Conservation (phyloP, 2,888 invertebrate genomes). For the Tenthredo amoena region DNA sequence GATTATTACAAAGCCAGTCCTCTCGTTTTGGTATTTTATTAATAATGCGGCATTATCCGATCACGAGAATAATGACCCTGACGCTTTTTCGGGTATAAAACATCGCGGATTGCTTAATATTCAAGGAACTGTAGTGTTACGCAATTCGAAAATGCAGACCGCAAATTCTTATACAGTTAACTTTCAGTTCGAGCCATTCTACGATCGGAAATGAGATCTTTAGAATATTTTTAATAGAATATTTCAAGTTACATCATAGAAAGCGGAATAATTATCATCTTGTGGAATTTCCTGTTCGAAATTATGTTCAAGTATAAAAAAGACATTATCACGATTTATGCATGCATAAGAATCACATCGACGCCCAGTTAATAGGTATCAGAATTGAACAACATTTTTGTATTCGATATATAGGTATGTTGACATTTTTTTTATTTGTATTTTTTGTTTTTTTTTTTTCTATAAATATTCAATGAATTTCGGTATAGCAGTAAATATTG, state of each 20-base stretch:
- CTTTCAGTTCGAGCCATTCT: neutral
- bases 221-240: neutral
- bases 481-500: neutral
- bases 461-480: neutral
- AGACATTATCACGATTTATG: neutral
- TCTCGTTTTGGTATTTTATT: neutral
- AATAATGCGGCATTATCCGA: neutral
- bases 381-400: neutral
- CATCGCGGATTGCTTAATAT: neutral
- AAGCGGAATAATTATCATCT: neutral
- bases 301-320: neutral
- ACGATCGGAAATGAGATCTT: neutral
- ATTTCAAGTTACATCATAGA: neutral
- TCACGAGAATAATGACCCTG: neutral
- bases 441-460: neutral
- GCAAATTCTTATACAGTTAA: neutral
- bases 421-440: neutral
- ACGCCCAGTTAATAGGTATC: neutral
- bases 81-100: neutral
- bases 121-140: neutral
- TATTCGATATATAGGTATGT: neutral
- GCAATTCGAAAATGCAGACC: neutral
- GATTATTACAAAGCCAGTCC: neutral
- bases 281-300: neutral
- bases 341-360: neutral